phyloP scores from a whole-genome alignment of 2,797 vertebrate genomes.

The Carduelis carduelis region DNA sequence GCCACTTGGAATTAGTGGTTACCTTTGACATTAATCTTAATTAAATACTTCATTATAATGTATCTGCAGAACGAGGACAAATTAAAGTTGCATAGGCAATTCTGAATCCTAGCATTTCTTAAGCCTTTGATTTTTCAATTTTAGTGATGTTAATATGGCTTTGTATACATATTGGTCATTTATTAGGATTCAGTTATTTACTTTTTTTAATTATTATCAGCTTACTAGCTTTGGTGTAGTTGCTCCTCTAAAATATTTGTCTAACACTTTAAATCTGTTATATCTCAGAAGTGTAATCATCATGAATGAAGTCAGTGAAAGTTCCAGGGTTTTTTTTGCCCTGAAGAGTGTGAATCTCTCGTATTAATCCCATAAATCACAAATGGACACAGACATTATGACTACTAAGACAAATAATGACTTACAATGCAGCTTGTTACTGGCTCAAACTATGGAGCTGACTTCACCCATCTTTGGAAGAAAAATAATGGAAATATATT shows the following conservation, averaged over 20 bases:
- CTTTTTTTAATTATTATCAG: neutral
- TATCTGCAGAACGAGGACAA: conserved; percentile 10
- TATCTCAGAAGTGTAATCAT: neutral
- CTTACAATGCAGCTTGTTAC: neutral
- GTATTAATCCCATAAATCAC: neutral
- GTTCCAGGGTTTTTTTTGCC: neutral
- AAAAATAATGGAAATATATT: neutral
- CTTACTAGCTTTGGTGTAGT: neutral
- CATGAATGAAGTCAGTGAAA: neutral
- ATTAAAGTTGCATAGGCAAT: conserved; percentile 28
- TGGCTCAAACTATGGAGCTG: neutral
- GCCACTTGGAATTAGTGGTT: conserved; percentile 49
- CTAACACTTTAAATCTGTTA: neutral
- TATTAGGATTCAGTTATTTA: neutral
- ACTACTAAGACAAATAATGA: neutral
- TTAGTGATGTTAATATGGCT: neutral
- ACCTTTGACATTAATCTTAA: conserved; percentile 64
- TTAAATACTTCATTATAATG: conserved; percentile 56
- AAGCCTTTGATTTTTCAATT: neutral
- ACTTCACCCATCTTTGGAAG: neutral
- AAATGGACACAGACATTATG: neutral
- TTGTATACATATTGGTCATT: neutral
- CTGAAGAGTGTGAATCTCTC: neutral
- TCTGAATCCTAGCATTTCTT: conserved; percentile 4
- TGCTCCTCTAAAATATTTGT: neutral